Base-by-base conservation (phyloP, 2,113 vertebrate genomes). In the Corynorhinus townsendii region DNA sequence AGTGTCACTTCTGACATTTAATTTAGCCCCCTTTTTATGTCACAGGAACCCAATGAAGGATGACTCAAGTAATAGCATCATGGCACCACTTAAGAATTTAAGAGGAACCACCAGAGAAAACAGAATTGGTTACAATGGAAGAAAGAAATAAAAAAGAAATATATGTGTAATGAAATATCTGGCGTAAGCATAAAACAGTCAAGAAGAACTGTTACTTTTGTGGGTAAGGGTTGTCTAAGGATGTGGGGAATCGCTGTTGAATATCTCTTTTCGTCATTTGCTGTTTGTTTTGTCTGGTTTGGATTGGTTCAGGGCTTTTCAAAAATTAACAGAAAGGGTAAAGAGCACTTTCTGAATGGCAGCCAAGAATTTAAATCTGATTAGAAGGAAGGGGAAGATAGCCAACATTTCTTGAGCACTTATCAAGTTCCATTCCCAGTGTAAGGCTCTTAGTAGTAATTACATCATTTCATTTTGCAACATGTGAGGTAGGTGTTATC, bases 1-100 rank as follows among this genome's bases (percentile, higher is more conserved):
- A 86, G 20, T 87, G 86, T 90, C 86, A 79, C 87, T 96, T 94
- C 82, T 96, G 95, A 95, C 82, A 88, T 97, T 96, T 96, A 90
- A 95, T 96, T 94, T 90, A 71, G 73, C 8, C 80, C 85, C 83
- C 68, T 94, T 92, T 94, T 94, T 91, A 91, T 94, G 85, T 94
- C 87, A 49, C 11, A 82, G 76, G 52, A 89, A 47, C 64, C 33
- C 33, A 45, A 5, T 43, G 79, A 96, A 93, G 66, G 30, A 89
- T 95, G 90, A 87, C 52, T 91, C 66, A 89, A 72, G 62, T 66
- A 89, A 86, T 28, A 45, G 91, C 56, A 89, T 75, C 93, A 66
- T 89, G 35, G 49, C 87, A 47, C 38, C 83, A 84, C 75, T 93
- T 88, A 85, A 80, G 89, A 89, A 86, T 93, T 89, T 71, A 79